phyloP scores from a whole-genome alignment of 2,113 vertebrate genomes.

The Lagopus leucura region DNA sequence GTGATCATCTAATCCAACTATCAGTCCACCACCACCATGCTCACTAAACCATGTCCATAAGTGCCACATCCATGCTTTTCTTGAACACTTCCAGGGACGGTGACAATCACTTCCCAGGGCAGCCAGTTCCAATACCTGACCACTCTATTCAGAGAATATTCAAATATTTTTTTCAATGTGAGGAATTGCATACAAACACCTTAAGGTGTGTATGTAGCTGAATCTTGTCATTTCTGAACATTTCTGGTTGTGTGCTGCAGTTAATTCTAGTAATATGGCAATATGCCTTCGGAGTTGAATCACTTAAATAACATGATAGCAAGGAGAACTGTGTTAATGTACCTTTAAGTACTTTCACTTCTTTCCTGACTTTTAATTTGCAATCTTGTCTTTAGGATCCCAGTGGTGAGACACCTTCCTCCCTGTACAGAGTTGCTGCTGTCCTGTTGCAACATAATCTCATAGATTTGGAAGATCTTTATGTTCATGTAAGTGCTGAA shows the following conservation, averaged over 20 bases:
- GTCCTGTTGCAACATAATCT: constrained; percentile 95
- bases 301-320: not conserved
- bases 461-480: constrained; percentile 96
- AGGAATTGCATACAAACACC: not conserved
- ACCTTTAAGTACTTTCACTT: not conserved
- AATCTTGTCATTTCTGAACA: not conserved
- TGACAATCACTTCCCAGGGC: too few species aligned
- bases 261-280: not conserved
- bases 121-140: too few species aligned
- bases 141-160: not conserved
- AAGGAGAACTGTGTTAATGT: not conserved
- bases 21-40: too few species aligned
- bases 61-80: too few species aligned
- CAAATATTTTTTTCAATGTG: rapidly evolving
- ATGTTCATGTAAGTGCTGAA: constrained; percentile 93
- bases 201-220: not conserved
- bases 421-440: constrained; percentile 96
- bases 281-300: not conserved
- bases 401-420: constrained; percentile 94
- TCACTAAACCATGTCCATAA: too few species aligned
- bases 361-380: not conserved
- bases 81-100: too few species aligned
- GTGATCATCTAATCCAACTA: too few species aligned
- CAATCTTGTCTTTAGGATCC: constrained; percentile 84
- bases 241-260: not conserved